These are phyloP conservation scores for Conus canariensis DNA, from an alignment of 2,888 invertebrate species.

Conservation along the genomic window DNA sequence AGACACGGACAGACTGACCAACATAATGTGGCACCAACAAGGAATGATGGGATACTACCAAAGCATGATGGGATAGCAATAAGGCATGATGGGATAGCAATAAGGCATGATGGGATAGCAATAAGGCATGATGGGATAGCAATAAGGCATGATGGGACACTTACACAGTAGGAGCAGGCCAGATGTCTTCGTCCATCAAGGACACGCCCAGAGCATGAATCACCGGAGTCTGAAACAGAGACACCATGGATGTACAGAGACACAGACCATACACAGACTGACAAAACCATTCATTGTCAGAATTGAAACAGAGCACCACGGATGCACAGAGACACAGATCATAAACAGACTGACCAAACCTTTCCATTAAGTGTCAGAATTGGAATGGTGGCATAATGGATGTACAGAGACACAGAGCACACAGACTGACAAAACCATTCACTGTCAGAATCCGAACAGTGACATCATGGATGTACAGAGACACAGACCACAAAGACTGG, in stretches of 20 bases:
- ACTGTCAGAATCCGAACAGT: no score
- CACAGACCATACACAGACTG: neutral
- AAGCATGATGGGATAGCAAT: neutral
- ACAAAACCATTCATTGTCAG: neutral
- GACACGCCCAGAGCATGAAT: slow-evolving; percentile 78
- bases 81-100: neutral
- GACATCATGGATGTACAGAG: no score
- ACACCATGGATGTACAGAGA: slow-evolving; percentile 15
- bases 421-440: no score
- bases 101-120: neutral
- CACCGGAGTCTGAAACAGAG: slow-evolving; percentile 76
- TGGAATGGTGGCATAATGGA: no score
- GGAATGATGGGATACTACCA: no score
- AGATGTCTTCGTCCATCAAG: slow-evolving; percentile 69
- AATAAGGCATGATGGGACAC: slow-evolving; percentile 27
- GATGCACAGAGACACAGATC: no score
- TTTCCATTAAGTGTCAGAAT: no score
- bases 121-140: neutral
- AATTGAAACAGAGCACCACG: neutral
- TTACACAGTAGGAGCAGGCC: slow-evolving; percentile 75
- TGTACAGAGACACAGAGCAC: no score
- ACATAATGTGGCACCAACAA: no score
- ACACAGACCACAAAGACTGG: no score
- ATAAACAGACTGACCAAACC: no score
- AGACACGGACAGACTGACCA: no score